Conservation (phyloP, 2,797 vertebrate species). For the Babyrousa celebensis region DNA sequence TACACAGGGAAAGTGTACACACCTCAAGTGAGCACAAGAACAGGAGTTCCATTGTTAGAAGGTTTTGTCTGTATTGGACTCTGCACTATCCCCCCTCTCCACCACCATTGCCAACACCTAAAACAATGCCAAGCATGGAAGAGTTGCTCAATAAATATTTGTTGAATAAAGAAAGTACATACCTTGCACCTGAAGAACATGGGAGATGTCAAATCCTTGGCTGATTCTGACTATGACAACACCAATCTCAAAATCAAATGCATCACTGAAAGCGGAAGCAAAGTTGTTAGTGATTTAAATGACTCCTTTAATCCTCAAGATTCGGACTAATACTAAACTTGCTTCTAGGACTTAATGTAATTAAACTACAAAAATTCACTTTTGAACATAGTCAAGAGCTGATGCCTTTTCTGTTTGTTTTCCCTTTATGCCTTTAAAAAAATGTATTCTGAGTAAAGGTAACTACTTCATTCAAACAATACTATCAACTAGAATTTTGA, state of each 20-base stretch:
- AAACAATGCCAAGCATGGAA: background rate
- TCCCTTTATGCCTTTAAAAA: slow-evolving; percentile 35
- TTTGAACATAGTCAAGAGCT: slow-evolving; percentile 50
- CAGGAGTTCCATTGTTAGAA: fast-evolving
- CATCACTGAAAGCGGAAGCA: slow-evolving; percentile 93
- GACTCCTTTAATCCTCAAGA: background rate
- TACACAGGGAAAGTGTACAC: background rate
- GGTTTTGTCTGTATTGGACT: background rate
- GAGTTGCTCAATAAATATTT: background rate
- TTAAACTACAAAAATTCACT: slow-evolving; percentile 63
- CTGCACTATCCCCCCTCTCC: background rate
- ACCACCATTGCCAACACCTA: too few relatives aligned
- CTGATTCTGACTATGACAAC: slow-evolving; percentile 94
- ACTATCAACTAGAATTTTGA: slow-evolving; percentile 57
- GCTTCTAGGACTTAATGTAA: slow-evolving; percentile 15
- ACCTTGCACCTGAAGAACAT: slow-evolving; percentile 97
- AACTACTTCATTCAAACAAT: slow-evolving; percentile 65
- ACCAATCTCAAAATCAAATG: slow-evolving; percentile 98
- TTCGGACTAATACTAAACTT: slow-evolving; percentile 16
- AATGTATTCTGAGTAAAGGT: background rate
- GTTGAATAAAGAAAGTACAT: slow-evolving; percentile 77
- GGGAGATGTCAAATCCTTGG: slow-evolving; percentile 97
- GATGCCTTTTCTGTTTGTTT: slow-evolving; percentile 23
- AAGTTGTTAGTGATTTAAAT: slow-evolving; percentile 66
- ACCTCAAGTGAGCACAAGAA: background rate